phyloP scores from a whole-genome alignment of 1,140 invertebrate genomes.

The Phthorimaea operculella region DNA sequence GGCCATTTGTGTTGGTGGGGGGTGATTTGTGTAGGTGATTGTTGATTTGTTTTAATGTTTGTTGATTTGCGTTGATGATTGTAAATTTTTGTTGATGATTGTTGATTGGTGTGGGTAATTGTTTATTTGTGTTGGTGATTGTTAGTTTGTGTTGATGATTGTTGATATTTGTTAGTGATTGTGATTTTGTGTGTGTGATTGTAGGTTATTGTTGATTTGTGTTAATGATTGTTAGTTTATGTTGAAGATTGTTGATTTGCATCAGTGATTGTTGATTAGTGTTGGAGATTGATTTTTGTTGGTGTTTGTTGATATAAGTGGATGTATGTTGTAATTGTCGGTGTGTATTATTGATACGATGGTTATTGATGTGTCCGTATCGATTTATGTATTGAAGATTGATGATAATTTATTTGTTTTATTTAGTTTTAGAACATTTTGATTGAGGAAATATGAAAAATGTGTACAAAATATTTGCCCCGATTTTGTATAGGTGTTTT shows the following conservation, averaged over 20 bases:
- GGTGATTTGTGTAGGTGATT: not conserved
- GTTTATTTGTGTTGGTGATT: not conserved
- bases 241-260: not conserved
- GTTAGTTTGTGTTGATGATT: not conserved
- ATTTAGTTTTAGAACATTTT: not conserved
- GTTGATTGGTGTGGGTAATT: not conserved
- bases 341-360: not conserved
- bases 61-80: not conserved
- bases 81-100: not conserved
- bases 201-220: no score
- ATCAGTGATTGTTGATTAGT: not conserved
- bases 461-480: not conserved
- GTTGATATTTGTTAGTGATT: not conserved
- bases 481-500: not conserved
- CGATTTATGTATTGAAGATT: not conserved
- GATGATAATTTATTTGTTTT: not conserved
- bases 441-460: not conserved
- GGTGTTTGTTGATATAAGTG: no score
- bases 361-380: no score
- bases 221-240: not conserved
- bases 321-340: not conserved
- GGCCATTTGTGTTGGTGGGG: no score
- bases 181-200: not conserved
- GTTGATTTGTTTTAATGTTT: not conserved
- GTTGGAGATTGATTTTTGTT: not conserved